These are phyloP conservation scores for Malurus alboscapulatus DNA, from an alignment of 2,113 vertebrate genomes.

Conservation along the genomic window DNA sequence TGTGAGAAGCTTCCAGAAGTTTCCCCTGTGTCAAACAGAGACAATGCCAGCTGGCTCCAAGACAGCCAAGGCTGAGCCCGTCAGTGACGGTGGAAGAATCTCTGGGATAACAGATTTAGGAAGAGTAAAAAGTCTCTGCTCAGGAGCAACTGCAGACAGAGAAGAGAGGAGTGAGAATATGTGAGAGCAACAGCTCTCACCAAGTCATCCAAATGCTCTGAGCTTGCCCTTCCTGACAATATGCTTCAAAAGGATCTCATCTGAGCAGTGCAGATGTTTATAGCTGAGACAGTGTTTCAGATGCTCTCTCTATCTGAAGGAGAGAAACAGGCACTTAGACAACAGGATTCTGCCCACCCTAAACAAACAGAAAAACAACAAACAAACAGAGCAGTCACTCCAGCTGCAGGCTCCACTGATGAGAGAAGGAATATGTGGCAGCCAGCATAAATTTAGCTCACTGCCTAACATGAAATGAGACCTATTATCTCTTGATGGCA, in stretches of 20 bases:
- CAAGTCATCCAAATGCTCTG: background rate
- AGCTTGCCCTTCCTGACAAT: background rate
- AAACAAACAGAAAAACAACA: background rate
- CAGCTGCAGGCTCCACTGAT: rapidly evolving
- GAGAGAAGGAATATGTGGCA: background rate
- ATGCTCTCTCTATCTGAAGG: background rate
- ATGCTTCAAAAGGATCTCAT: background rate
- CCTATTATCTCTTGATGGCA: background rate
- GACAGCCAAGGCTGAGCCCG: background rate
- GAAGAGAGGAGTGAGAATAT: background rate
- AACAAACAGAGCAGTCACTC: background rate
- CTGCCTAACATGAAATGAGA: background rate
- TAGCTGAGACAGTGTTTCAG: background rate
- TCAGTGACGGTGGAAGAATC: background rate
- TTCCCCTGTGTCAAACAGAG: background rate
- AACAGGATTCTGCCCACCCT: background rate
- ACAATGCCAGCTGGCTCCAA: background rate
- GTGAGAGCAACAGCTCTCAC: background rate
- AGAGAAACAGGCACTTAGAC: background rate
- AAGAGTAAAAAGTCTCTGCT: background rate
- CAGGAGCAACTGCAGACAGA: background rate
- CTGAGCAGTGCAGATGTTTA: background rate
- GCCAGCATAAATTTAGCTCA: background rate
- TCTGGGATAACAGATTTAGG: background rate
- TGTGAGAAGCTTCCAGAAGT: background rate